Evolutionary conservation across 2,797 vertebrate genomes (phyloP).

Genomic region (Sebastes trivittatus): DNA sequence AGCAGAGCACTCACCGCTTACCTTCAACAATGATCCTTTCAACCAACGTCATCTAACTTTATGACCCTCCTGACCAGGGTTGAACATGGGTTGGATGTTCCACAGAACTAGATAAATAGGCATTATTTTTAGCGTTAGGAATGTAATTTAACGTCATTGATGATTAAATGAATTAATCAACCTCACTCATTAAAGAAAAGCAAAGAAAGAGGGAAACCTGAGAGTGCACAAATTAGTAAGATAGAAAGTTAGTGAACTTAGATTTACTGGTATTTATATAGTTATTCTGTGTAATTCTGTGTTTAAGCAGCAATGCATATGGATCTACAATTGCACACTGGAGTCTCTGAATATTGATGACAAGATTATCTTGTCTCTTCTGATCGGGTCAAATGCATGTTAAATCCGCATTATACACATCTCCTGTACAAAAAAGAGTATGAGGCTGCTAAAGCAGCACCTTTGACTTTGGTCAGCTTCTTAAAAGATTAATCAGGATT

Average conservation of each 20-base stretch:
- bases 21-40: background rate
- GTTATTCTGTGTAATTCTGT: background rate
- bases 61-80: background rate
- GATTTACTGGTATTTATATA: background rate
- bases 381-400: background rate
- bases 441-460: background rate
- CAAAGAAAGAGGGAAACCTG: background rate
- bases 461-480: slow-evolving; percentile 16
- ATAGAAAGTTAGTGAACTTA: background rate
- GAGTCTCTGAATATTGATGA: background rate
- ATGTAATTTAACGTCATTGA: background rate
- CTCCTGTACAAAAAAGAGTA: background rate
- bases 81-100: background rate
- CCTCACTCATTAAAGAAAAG: background rate
- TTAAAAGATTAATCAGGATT: slow-evolving; percentile 40
- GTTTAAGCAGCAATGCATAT: background rate
- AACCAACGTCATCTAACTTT: background rate
- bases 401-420: background rate
- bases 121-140: background rate
- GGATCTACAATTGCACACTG: background rate
- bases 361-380: background rate
- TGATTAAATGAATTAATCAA: background rate
- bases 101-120: background rate
- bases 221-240: background rate
- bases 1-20: background rate